These are phyloP conservation scores for Anguilla pacifica DNA, from an alignment of 2,797 vertebrate genomes.

Conservation along the genomic window DNA sequence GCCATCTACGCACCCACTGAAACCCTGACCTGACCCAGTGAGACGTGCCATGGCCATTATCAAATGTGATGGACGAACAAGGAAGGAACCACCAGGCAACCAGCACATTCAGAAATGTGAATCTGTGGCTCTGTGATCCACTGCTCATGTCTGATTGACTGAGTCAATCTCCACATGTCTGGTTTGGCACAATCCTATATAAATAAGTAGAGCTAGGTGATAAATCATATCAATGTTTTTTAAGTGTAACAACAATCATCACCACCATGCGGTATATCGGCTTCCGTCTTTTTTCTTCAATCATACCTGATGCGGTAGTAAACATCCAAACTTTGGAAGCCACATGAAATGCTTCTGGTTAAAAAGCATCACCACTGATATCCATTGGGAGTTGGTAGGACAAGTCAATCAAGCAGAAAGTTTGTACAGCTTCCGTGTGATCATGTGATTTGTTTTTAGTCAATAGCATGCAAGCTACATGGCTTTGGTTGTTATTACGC, in stretches of 20 bases:
- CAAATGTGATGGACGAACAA: too few species aligned
- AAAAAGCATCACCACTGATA: background rate
- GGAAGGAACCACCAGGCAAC: background rate
- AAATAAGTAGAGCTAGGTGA: background rate
- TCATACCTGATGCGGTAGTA: background rate
- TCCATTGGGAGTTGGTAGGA: background rate
- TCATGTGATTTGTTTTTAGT: background rate
- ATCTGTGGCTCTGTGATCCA: background rate
- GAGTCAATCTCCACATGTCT: background rate
- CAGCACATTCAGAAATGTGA: background rate
- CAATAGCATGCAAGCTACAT: background rate
- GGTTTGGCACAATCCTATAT: background rate
- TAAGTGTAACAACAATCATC: background rate
- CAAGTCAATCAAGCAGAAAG: background rate
- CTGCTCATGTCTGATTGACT: background rate
- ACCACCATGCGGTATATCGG: background rate
- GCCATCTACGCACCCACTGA: too few species aligned
- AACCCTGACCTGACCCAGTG: too few species aligned
- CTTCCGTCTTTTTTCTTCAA: background rate
- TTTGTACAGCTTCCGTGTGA: background rate
- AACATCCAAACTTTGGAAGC: background rate
- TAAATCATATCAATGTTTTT: background rate
- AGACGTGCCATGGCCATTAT: too few species aligned
- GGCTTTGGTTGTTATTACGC: background rate
- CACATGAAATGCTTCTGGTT: background rate